Evolutionary conservation across 1,140 invertebrate species (phyloP), one percentile per base, ranked within the genome.

Genomic region (Pentalonia nigronervosa): DNA sequence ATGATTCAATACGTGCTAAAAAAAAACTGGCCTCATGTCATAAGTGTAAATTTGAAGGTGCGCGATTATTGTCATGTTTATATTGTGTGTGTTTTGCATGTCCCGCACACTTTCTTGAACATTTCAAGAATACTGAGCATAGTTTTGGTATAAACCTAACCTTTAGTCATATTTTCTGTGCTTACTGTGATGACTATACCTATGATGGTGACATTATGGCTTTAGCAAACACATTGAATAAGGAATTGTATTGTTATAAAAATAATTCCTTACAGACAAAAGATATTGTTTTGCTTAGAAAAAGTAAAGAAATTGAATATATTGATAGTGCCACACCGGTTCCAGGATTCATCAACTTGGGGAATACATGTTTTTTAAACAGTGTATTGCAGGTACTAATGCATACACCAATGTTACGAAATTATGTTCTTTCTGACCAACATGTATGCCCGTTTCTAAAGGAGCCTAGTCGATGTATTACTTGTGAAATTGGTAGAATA

Each of bases 301-400:
- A n/a, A 23, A 93, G 76, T 48, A 93, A 89, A 53, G 45, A 90
- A 34, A 90, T 90, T 91, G 60, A n/a, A 23, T 93, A 83, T 17
- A 76, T 76, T 34, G 60, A 67, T 14, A 91, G 56, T n/a, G 48
- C 83, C 95, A 89, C 93, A 96, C 97, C 98, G 60, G 95, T 99
- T 50, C 96, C 99, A 94, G 99, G 99, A 6, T 96, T 99, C 45
- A 97, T 99, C 94, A 99, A 99, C 96, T 96, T 99, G 94, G 99
- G 99, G n/a, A 98, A 98, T 94, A 99, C 99, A 2, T 99, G 99
- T 95, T 99, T 99, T 95, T 99, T 99, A 98, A 99, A 99, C 95
- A 99, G 98, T 95, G 99, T 99, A 94, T 97, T 99, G 20, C 99
- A 99, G 96, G 97, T 98, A 3, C 95, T 99, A 93, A 98, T 98